phyloP scores from a whole-genome alignment of 2,888 invertebrate species.

The Thysanoteuthis rhombus region DNA sequence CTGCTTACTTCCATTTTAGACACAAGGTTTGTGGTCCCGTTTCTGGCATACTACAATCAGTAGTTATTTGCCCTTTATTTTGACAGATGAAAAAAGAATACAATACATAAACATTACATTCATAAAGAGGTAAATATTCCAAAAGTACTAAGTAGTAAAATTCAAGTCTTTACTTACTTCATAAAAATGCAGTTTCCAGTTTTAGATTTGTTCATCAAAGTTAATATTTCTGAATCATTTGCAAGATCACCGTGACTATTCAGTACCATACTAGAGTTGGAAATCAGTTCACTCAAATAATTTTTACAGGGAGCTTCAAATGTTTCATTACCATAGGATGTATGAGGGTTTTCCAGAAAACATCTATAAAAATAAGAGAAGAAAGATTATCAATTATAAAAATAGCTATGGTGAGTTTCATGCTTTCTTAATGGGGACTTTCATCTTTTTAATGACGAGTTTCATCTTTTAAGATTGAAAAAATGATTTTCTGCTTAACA shows the following conservation, averaged over 20 bases:
- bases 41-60: too few relatives aligned
- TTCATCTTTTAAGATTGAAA: neutral
- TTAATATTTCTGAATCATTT: neutral
- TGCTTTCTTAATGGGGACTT: neutral
- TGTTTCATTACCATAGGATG: neutral
- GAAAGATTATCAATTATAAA: neutral
- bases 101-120: too few relatives aligned
- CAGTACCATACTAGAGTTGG: neutral
- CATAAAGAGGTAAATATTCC: neutral
- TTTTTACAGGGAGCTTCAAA: neutral
- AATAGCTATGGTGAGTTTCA: neutral
- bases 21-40: too few relatives aligned
- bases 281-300: neutral
- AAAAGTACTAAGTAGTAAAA: neutral
- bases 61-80: too few relatives aligned
- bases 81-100: too few relatives aligned
- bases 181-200: neutral
- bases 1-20: too few relatives aligned
- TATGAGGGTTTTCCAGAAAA: neutral
- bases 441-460: neutral
- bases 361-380: neutral
- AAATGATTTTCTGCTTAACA: neutral
- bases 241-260: neutral
- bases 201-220: neutral
- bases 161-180: neutral